Conservation (phyloP, 2,888 invertebrate species). For the Villa cingulata region DNA sequence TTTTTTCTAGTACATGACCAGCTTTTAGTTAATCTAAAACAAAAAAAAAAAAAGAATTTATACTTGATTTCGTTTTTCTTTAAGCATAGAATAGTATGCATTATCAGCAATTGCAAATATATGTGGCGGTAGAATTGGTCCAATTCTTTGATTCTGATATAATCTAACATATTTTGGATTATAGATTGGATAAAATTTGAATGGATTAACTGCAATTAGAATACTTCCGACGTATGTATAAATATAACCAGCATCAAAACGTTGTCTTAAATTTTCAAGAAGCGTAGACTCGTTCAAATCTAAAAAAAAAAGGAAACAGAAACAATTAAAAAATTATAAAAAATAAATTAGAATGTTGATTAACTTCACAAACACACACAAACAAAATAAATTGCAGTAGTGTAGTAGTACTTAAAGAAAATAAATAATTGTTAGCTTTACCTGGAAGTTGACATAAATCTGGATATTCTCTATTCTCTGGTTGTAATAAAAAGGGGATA, state of each 20-base stretch:
- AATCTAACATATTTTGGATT: slow-evolving; percentile 94
- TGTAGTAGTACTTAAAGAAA: too few species aligned
- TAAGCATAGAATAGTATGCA: slow-evolving; percentile 88
- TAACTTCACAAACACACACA: too few species aligned
- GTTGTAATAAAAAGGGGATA: slow-evolving; percentile 79
- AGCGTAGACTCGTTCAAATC: slow-evolving; percentile 89
- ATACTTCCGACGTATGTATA: slow-evolving; percentile 95
- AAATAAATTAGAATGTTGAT: not conserved
- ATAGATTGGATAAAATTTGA: slow-evolving; percentile 93
- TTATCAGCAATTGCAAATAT: slow-evolving; percentile 94
- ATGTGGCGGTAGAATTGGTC: slow-evolving; percentile 87
- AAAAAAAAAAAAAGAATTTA: not conserved
- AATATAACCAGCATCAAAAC: slow-evolving; percentile 84
- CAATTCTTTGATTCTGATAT: slow-evolving; percentile 83
- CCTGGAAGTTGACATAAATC: slow-evolving; percentile 84
- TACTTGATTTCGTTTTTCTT: slow-evolving; percentile 62
- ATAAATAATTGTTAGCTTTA: too few species aligned
- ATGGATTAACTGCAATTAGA: slow-evolving; percentile 86
- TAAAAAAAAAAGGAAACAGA: slow-evolving; percentile 4
- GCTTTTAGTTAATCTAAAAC: too few species aligned
- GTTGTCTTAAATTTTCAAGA: slow-evolving; percentile 74
- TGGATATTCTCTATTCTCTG: slow-evolving; percentile 85
- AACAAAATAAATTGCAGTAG: too few species aligned
- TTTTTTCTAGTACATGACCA: too few species aligned
- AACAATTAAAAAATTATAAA: not conserved